phyloP scores from a whole-genome alignment of 1,140 invertebrate genomes.

The Dendrolimus punctatus region DNA sequence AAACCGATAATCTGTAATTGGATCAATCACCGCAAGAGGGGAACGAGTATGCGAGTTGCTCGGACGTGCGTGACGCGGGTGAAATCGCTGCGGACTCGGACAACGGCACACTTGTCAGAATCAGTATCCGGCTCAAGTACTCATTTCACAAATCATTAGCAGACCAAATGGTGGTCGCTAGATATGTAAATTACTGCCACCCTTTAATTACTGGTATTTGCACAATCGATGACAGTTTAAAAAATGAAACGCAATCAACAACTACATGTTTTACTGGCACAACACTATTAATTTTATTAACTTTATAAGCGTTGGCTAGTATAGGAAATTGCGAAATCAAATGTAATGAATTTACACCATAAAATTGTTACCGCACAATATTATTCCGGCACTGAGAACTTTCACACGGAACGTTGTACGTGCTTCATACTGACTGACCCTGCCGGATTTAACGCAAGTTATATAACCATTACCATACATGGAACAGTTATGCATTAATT shows the following conservation, averaged over 20 bases:
- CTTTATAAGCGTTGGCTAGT: no score
- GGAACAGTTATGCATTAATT: conserved; percentile 2
- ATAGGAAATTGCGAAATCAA: no score
- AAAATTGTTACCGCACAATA: no score
- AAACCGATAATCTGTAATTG: conserved; percentile 43
- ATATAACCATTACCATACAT: conserved; percentile 7
- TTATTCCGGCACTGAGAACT: conserved; percentile 12
- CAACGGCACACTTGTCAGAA: conserved; percentile 49
- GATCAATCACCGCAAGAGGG: conserved; percentile 37
- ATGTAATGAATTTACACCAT: no score
- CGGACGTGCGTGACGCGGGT: conserved; percentile 59
- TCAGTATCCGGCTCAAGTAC: conserved; percentile 39
- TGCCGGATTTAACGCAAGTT: conserved; percentile 5
- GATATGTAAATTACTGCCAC: conserved; percentile 4
- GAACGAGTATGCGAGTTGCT: conserved; percentile 30
- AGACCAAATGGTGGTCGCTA: neutral
- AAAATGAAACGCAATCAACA: no score
- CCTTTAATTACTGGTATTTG: conserved; percentile 13
- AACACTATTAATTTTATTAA: no score
- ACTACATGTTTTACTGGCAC: no score
- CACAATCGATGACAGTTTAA: conserved; percentile 3
- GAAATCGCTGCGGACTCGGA: conserved; percentile 48
- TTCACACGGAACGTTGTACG: conserved; percentile 13
- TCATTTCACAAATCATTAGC: conserved; percentile 10
- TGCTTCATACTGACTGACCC: neutral